Evolutionary conservation across 2,888 invertebrate genomes (phyloP).

Genomic region (Amorpha juglandis): DNA sequence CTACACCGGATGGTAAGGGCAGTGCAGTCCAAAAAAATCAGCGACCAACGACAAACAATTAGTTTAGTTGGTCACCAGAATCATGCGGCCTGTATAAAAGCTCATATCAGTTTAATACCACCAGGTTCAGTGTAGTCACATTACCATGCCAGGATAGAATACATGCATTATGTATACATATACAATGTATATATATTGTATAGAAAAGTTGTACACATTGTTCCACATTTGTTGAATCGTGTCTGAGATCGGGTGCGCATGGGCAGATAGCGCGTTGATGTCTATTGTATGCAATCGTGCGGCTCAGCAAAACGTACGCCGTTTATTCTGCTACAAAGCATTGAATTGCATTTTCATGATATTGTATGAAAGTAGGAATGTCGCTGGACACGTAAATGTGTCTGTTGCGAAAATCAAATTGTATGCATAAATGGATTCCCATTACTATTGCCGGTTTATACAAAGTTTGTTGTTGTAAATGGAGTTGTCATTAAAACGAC

Average conservation of each 20-base stretch:
- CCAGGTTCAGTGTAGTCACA: too few relatives aligned
- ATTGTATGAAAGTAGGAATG: background rate
- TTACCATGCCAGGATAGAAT: background rate
- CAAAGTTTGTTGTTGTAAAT: too few relatives aligned
- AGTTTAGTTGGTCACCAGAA: too few relatives aligned
- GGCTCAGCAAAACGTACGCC: constrained; percentile 2
- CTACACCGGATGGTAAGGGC: too few relatives aligned
- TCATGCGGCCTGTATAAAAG: too few relatives aligned
- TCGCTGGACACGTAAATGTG: constrained; percentile 1
- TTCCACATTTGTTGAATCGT: constrained; percentile 31
- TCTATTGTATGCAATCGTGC: constrained; percentile 51
- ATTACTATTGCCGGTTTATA: too few relatives aligned
- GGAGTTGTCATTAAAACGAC: too few relatives aligned
- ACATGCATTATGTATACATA: background rate
- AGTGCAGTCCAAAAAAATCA: too few relatives aligned
- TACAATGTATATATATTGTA: background rate
- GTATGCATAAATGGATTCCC: too few relatives aligned
- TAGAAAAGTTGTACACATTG: constrained; percentile 24
- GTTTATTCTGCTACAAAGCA: background rate
- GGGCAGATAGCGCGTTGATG: constrained; percentile 58
- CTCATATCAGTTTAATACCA: too few relatives aligned
- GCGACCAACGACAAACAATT: too few relatives aligned
- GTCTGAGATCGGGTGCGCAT: constrained; percentile 40
- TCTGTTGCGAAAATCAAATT: background rate
- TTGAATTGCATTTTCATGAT: constrained; percentile 15